phyloP scores from a whole-genome alignment of 2,888 invertebrate genomes.

The Agrilus biguttatus region DNA sequence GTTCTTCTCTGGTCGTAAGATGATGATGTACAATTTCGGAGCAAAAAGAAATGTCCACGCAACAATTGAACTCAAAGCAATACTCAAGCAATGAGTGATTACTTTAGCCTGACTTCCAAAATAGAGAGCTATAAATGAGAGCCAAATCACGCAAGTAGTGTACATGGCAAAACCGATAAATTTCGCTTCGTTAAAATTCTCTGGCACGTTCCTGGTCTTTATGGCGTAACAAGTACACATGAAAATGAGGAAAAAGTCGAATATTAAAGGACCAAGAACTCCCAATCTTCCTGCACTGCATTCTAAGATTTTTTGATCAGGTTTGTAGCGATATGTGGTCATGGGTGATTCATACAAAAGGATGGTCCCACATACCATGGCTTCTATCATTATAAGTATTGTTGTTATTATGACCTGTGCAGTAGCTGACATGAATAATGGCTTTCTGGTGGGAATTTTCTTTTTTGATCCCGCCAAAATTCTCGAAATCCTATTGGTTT shows the following conservation, averaged over 20 bases:
- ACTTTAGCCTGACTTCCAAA: slow-evolving; percentile 53
- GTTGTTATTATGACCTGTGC: slow-evolving; percentile 47
- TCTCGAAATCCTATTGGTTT: slow-evolving; percentile 63
- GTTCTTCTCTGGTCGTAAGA: slow-evolving; percentile 61
- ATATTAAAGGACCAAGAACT: slow-evolving; percentile 50
- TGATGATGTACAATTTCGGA: slow-evolving; percentile 63
- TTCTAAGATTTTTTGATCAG: slow-evolving; percentile 40
- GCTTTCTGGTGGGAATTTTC: slow-evolving; percentile 53
- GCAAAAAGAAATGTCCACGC: slow-evolving; percentile 59
- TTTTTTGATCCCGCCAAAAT: slow-evolving; percentile 61
- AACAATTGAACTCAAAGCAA: slow-evolving; percentile 58
- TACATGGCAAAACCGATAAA: slow-evolving; percentile 71
- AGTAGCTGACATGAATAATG: slow-evolving; percentile 46
- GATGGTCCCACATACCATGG: slow-evolving; percentile 45
- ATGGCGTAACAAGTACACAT: slow-evolving; percentile 67
- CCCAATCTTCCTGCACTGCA: slow-evolving; percentile 46
- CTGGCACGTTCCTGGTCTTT: slow-evolving; percentile 63
- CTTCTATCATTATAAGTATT: slow-evolving; percentile 50
- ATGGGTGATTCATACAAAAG: slow-evolving; percentile 44
- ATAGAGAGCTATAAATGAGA: slow-evolving; percentile 64
- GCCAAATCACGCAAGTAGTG: slow-evolving; percentile 64
- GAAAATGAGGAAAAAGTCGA: slow-evolving; percentile 54
- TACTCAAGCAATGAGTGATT: slow-evolving; percentile 46
- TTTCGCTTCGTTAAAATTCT: slow-evolving; percentile 67
- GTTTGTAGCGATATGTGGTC: slow-evolving; percentile 37